A percentile compares a stretch with the other conserved stretches of the same genome.
Evolutionary conservation across 1,140 invertebrate genomes (phyloP).

Genomic region (Drosophila varians): DNA sequence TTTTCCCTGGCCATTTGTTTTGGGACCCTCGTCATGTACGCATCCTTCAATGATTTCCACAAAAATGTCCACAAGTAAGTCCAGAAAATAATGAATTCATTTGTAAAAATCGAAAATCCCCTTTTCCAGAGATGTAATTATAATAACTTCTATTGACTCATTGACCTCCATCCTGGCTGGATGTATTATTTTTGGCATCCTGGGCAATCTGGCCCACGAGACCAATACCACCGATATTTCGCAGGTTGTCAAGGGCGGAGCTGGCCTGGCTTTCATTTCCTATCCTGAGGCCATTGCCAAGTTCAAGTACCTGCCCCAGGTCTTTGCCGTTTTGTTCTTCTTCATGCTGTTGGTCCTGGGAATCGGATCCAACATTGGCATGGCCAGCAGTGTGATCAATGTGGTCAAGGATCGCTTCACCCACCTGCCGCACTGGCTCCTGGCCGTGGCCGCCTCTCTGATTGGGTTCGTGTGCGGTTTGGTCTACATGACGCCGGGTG

Average conservation of each 20-base stretch:
- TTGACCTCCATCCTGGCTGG: slow-evolving; percentile 94
- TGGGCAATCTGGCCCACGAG: slow-evolving; percentile 90
- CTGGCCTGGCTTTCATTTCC: slow-evolving; percentile 90
- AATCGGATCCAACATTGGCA: slow-evolving; percentile 89
- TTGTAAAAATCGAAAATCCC: no score
- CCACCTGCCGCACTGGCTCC: slow-evolving; percentile 85
- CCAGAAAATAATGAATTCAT: neutral
- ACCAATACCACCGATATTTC: slow-evolving; percentile 84
- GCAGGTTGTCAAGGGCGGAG: slow-evolving; percentile 86
- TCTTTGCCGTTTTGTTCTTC: slow-evolving; percentile 95
- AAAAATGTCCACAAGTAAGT: slow-evolving; percentile 91
- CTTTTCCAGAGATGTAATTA: slow-evolving; percentile 87
- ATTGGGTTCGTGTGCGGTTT: slow-evolving; percentile 88
- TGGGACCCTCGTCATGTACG: slow-evolving; percentile 91
- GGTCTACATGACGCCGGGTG: slow-evolving; percentile 92
- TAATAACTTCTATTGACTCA: slow-evolving; percentile 90
- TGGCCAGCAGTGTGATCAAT: slow-evolving; percentile 88
- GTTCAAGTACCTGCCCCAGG: slow-evolving; percentile 90
- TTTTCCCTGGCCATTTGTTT: slow-evolving; percentile 93
- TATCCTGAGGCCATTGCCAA: slow-evolving; percentile 95
- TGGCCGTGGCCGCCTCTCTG: slow-evolving; percentile 86
- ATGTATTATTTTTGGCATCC: slow-evolving; percentile 93
- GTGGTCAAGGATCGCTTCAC: slow-evolving; percentile 89
- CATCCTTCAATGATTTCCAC: slow-evolving; percentile 92
- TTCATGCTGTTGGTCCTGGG: slow-evolving; percentile 93